phyloP scores from a whole-genome alignment of 2,888 invertebrate species.

The Parnassius apollo region DNA sequence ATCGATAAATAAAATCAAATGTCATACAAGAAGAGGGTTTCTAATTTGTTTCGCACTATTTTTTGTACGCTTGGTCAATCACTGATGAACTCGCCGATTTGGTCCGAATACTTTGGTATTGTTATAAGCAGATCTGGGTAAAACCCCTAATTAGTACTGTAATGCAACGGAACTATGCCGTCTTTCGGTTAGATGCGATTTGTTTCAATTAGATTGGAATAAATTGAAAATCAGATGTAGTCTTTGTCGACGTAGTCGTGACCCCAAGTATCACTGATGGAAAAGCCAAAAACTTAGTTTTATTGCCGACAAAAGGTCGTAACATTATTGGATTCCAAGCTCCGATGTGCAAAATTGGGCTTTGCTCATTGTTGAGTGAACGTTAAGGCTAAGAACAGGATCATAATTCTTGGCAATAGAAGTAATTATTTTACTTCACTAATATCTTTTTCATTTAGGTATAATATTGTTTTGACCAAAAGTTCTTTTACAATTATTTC shows the following conservation, averaged over 20 bases:
- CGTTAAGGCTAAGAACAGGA: too few relatives aligned
- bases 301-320: background rate
- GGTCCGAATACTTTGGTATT: slow-evolving; percentile 38
- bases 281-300: slow-evolving; percentile 4
- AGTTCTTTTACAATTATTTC: too few relatives aligned
- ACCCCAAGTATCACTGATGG: background rate
- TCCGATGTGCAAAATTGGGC: background rate
- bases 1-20: background rate
- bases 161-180: slow-evolving; percentile 25
- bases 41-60: slow-evolving; percentile 36
- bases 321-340: background rate
- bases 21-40: slow-evolving; percentile 6
- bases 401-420: too few relatives aligned
- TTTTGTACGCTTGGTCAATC: slow-evolving; percentile 32
- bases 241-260: slow-evolving; percentile 11
- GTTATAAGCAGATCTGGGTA: slow-evolving; percentile 38
- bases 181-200: slow-evolving; percentile 20
- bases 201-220: slow-evolving; percentile 15
- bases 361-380: background rate
- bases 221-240: slow-evolving; percentile 19
- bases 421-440: too few relatives aligned
- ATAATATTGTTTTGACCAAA: too few relatives aligned
- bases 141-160: slow-evolving; percentile 37
- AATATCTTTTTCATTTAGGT: too few relatives aligned
- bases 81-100: slow-evolving; percentile 34